Conservation (phyloP, 1,140 invertebrate species). For the Leptoteleia sp. region DNA sequence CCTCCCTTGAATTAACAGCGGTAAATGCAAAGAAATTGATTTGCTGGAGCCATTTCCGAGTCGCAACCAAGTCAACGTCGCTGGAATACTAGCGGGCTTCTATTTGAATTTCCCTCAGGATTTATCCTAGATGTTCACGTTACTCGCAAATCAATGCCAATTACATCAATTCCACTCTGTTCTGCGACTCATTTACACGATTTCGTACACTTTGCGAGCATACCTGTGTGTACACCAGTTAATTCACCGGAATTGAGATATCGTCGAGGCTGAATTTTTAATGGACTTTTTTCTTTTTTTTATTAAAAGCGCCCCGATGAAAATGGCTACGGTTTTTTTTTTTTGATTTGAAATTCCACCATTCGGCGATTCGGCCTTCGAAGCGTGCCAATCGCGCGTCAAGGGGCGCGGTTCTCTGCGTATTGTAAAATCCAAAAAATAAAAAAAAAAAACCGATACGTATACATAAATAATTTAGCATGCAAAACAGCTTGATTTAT, state of each 20-base stretch:
- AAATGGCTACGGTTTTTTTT: neutral
- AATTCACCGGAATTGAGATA: conserved; percentile 32
- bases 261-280: conserved; percentile 16
- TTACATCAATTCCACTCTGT: conserved; percentile 64
- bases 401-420: too few species aligned
- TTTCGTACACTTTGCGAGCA: conserved; percentile 38
- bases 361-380: too few species aligned
- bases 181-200: conserved; percentile 60
- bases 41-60: conserved; percentile 58
- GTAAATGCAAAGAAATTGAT: conserved; percentile 64
- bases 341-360: neutral
- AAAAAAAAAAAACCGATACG: too few species aligned
- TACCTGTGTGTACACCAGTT: conserved; percentile 8
- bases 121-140: conserved; percentile 63
- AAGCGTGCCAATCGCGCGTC: too few species aligned
- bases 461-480: too few species aligned
- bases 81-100: conserved; percentile 48
- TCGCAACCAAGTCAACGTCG: conserved; percentile 53
- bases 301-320: neutral
- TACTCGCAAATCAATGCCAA: conserved; percentile 63
- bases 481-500: too few species aligned
- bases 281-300: conserved; percentile 17
- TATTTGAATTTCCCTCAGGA: conserved; percentile 64
- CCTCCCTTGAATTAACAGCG: conserved; percentile 55
- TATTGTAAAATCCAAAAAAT: too few species aligned